Base-by-base conservation (phyloP, 2,113 vertebrate species). In the Camarhynchus parvulus region DNA sequence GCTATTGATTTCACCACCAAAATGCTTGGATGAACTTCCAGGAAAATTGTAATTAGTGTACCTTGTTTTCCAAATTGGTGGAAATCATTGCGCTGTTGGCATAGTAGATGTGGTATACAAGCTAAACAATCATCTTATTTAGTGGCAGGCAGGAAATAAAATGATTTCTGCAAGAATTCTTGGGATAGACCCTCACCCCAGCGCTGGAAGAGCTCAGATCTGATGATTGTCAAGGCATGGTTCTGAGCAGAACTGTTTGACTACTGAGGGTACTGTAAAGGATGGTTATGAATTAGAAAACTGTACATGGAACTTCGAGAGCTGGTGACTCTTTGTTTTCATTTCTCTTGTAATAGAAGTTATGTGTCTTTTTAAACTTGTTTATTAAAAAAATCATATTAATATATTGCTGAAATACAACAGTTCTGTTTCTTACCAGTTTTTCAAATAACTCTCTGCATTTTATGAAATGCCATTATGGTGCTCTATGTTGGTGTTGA, bases 91-190 rank as follows among this genome's bases (percentile, higher is more conserved):
- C 62, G 7, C 5, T 30, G 22, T 42, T 9, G 7, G 8, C 15
- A 52, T 22, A n/a, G 7, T 37, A 27, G 2, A 1, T 50, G 8
- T 5, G 0, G 1, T 19, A 41, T 46, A 21, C 0, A 25, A 67
- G 10, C 10, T n/a, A 61, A 67, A 25, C 0, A 1, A 20, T 49
- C 53, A 7, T 33, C 53, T 77, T 47, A 14, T 76, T 76, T 63
- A 87, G 14, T 77, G 28, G 28, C 19, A 63, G 37, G 25, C 4
- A 33, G 22, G 17, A 27, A 68, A 3, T 23, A 25, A 19, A 68
- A 58, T 8, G 5, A 49, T 50, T 77, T 72, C 49, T 76, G 33
- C 22, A 68, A 37, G 22, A 50, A 37, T 24, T 15, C 6, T 13
- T 83, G 14, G 19, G 4, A 10, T 21, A 73, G 13, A 55, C 6